Evolutionary conservation across 1,140 invertebrate genomes (phyloP).

Genomic region (Microplitis mediator): DNA sequence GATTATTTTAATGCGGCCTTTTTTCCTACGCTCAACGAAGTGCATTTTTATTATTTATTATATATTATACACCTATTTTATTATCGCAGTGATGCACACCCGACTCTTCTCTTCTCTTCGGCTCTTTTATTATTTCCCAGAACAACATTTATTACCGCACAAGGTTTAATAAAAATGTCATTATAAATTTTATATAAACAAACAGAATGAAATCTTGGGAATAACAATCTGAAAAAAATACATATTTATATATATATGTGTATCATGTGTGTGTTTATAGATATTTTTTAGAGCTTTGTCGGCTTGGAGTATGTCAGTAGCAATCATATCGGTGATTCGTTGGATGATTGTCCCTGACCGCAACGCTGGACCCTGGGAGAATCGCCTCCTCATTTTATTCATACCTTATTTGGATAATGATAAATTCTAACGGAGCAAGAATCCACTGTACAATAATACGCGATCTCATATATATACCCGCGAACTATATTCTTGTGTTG

Average conservation of each 20-base stretch:
- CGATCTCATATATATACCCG: too few species aligned
- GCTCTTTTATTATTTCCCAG: too few species aligned
- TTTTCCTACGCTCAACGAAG: too few species aligned
- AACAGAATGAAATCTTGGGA: background rate
- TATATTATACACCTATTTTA: too few species aligned
- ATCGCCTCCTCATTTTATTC: constrained; percentile 51
- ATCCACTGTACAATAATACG: constrained; percentile 7
- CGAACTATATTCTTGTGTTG: too few species aligned
- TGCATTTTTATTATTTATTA: too few species aligned
- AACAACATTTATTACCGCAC: too few species aligned
- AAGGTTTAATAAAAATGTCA: too few species aligned
- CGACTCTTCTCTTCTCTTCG: too few species aligned
- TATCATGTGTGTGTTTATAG: background rate
- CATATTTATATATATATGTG: background rate
- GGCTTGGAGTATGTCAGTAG: constrained; percentile 60
- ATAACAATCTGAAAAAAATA: background rate
- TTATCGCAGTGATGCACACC: too few species aligned
- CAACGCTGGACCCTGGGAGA: constrained; percentile 36
- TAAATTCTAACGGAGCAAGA: constrained; percentile 54
- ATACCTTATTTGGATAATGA: constrained; percentile 60
- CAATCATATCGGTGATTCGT: constrained; percentile 63
- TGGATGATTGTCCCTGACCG: constrained; percentile 62
- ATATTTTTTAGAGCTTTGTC: constrained; percentile 50
- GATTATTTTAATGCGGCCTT: too few species aligned
- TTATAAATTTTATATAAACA: too few species aligned